Conservation (phyloP, 2,797 vertebrate species). For the Lutjanus argentimaculatus region DNA sequence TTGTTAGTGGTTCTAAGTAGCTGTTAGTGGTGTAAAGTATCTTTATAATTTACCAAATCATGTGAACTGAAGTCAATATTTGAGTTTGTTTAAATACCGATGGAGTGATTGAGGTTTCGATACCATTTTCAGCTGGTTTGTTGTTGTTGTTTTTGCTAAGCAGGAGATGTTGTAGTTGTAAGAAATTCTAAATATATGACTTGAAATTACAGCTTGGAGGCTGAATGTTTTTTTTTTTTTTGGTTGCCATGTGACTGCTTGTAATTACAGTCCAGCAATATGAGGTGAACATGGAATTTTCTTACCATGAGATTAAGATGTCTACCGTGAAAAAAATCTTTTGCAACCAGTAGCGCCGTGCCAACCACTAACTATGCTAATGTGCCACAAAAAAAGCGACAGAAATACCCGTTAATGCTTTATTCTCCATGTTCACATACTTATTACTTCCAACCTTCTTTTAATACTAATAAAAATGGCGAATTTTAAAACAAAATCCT, state of each 20-base stretch:
- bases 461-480: not conserved
- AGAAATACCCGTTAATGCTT: not conserved
- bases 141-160: not conserved
- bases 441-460: not conserved
- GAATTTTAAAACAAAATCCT: not conserved
- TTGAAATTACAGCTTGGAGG: not conserved
- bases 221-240: not conserved
- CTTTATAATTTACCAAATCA: not conserved
- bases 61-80: not conserved
- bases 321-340: not conserved
- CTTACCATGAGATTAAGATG: not conserved
- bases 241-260: not conserved
- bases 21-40: not conserved
- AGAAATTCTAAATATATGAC: not conserved
- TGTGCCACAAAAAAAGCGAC: not conserved
- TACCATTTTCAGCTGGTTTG: not conserved
- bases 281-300: not conserved
- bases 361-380: not conserved
- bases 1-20: not conserved
- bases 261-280: not conserved
- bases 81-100: not conserved
- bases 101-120: not conserved
- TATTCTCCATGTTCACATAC: not conserved
- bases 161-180: not conserved
- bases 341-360: not conserved